Evolutionary conservation across 2,797 vertebrate genomes (phyloP).

Genomic region (Sebastes vulpes): DNA sequence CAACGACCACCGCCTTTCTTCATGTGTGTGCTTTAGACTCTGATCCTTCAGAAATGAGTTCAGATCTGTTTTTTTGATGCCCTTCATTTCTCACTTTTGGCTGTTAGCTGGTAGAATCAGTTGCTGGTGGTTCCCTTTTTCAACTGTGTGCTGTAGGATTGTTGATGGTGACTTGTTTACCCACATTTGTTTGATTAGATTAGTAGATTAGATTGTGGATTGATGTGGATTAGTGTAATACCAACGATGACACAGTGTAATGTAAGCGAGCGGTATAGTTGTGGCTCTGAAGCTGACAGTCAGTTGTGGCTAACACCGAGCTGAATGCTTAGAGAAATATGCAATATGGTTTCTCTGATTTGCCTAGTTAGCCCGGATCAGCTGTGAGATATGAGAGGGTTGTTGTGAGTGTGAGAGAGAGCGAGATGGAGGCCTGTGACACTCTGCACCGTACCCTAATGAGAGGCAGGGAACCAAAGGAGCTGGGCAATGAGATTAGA

Average conservation of each 20-base stretch:
- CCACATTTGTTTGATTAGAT: constrained; percentile 44
- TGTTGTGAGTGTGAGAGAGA: constrained; percentile 4
- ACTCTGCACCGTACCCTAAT: constrained; percentile 75
- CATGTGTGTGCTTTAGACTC: constrained; percentile 16
- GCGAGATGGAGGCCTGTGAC: constrained; percentile 61
- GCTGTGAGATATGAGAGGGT: constrained; percentile 54
- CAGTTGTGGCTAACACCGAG: constrained; percentile 18
- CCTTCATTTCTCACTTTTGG: neutral
- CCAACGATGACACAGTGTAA: constrained; percentile 9
- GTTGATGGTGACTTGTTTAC: constrained; percentile 12
- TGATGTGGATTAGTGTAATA: constrained; percentile 48
- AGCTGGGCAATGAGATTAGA: constrained; percentile 86
- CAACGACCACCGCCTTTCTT: constrained; percentile 12
- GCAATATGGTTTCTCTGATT: constrained; percentile 69
- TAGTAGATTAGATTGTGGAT: constrained; percentile 21
- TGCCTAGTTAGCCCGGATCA: constrained; percentile 69
- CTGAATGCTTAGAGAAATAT: constrained; percentile 42
- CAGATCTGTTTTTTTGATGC: neutral
- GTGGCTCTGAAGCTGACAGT: constrained; percentile 11
- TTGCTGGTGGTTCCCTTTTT: neutral
- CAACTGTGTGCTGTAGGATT: neutral
- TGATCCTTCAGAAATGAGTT: constrained; percentile 52
- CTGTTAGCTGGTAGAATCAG: neutral
- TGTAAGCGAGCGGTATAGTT: neutral
- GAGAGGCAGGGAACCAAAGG: constrained; percentile 79